Evolutionary conservation across 2,888 invertebrate species (phyloP), one percentile per base, ranked within the genome.

Genomic region (Leptinotarsa rubiginosa): DNA sequence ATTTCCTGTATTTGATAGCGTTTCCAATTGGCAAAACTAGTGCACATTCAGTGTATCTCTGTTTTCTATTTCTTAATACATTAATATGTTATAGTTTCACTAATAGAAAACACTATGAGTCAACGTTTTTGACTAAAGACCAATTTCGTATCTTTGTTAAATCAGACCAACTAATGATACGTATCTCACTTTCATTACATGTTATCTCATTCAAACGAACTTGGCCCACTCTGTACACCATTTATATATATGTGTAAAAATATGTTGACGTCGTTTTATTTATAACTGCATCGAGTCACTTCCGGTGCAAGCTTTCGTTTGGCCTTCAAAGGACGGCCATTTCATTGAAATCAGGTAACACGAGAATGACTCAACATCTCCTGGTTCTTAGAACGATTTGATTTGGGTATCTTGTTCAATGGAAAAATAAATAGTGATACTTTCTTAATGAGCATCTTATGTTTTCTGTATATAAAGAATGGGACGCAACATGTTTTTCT

Each of bases 281-380:
- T 62, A 62, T 62, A 62, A 62, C 62, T 62, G 25, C 56, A 50
- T 31, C 54, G 47, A 56, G 69, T 69, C 56, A 69, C 56, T 69
- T 69, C 69, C 69, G 69, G 69, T 69, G 56, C 47, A 66, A 69
- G 74, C 72, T 65, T 77, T 78, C 74, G 70, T 72, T 78, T 78
- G 78, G 75, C 80, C 79, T 80, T 80, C 78, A 80, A 80, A 80
- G 80, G 80, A 77, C 80, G 80, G 22, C 52, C 64, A 76, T 80
- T 81, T 81, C 81, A 82, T 79, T 81, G 81, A 81, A 82, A 83
- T 79, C 82, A 82, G 82, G 82, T 83, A 82, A 80, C 73, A 74
- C 65, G 70, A 71, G 74, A 69, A 59, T 77, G 77, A 77, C 68
- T 77, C 75, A 77, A 70, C 73, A 74, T 75, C 72, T 72, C 50